phyloP scores from a whole-genome alignment of 1,140 invertebrate genomes.

The Hirudo medicinalis region DNA sequence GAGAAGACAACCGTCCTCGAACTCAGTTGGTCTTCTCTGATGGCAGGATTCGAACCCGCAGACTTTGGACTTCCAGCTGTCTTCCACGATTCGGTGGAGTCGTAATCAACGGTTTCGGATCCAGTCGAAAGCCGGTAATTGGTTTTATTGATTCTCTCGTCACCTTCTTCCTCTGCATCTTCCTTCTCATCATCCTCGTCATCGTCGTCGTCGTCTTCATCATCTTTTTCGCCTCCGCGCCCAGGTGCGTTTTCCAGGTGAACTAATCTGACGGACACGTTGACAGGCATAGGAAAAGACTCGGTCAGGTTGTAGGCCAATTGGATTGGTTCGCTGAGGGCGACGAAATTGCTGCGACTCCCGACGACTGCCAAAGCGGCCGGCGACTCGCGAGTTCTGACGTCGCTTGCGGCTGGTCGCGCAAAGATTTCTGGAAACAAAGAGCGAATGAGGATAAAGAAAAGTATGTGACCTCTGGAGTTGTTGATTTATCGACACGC shows the following conservation, averaged over 20 bases:
- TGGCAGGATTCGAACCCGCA: no score
- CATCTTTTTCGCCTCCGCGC: not conserved
- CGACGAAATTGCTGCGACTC: not conserved
- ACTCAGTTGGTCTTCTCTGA: no score
- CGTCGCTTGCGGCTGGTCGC: no score
- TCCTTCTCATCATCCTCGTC: not conserved
- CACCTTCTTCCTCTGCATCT: not conserved
- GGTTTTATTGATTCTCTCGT: not conserved
- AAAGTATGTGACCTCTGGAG: no score
- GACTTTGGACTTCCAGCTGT: not conserved
- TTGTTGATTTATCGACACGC: no score
- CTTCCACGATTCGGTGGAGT: not conserved
- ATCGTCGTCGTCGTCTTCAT: not conserved
- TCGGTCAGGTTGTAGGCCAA: slow-evolving; percentile 3
- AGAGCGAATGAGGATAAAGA: no score
- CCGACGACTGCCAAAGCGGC: no score
- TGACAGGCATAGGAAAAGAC: not conserved
- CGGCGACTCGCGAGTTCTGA: no score
- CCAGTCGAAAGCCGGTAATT: not conserved
- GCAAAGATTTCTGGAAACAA: no score
- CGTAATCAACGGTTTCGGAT: not conserved
- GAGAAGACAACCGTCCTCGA: not conserved
- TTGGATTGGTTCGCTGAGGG: slow-evolving; percentile 1
- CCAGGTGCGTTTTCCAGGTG: not conserved
- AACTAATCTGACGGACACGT: not conserved